phyloP scores from a whole-genome alignment of 1,140 invertebrate genomes.

The Cotesia vestalis region DNA sequence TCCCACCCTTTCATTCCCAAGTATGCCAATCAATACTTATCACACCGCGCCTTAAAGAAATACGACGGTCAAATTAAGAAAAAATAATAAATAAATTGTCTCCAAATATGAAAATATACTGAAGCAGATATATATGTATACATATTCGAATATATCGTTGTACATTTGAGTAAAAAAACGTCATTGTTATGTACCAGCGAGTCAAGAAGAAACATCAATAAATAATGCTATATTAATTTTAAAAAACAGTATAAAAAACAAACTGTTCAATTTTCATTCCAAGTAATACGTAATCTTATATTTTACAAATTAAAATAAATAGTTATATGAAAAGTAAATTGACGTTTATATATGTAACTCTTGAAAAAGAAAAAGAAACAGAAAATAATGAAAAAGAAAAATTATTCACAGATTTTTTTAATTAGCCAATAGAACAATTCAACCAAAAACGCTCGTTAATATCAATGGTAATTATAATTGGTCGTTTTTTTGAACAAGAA shows the following conservation, averaged over 20 bases:
- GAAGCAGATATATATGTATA: not conserved
- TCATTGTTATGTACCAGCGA: conserved; percentile 7
- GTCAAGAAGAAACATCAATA: not conserved
- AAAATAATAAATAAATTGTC: not conserved
- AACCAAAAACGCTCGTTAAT: conserved; percentile 2
- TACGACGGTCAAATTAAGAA: not conserved
- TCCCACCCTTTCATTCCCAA: not conserved
- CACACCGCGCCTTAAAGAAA: conserved; percentile 7
- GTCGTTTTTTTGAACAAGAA: not conserved
- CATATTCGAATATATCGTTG: not conserved
- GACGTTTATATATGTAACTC: conserved; percentile 10
- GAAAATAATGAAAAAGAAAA: not conserved
- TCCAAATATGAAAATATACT: not conserved
- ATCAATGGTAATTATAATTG: not conserved
- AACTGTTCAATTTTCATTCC: not conserved
- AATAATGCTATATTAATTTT: not conserved
- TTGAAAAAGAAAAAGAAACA: no score
- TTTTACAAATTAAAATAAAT: conserved; percentile 8
- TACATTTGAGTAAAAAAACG: not conserved
- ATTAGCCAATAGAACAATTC: not conserved
- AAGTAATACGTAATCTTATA: not conserved
- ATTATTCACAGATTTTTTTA: not conserved
- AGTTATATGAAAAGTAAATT: conserved; percentile 4
- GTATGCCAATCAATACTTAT: not conserved
- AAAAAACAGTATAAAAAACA: not conserved